Percentiles rank a stretch among this genome's conserved stretches.
Conservation (phyloP, 2,888 invertebrate species). For the Tanypteryx hageni region DNA sequence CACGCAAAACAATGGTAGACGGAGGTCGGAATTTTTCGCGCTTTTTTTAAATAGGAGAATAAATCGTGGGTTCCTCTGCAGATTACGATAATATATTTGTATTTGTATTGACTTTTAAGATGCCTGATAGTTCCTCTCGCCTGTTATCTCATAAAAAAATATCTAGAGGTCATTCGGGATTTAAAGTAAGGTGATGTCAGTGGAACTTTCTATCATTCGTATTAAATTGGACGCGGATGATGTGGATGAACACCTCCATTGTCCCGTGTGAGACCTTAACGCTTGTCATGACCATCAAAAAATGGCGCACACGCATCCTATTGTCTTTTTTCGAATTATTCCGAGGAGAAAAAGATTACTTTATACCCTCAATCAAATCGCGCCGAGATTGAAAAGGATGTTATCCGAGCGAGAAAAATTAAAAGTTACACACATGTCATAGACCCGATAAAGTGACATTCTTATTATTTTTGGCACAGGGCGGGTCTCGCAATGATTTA, state of each 20-base stretch:
- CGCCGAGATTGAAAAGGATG: background rate
- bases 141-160: background rate
- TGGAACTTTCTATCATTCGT: background rate
- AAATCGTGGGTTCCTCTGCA: background rate
- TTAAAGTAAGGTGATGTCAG: constrained; percentile 4
- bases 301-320: background rate
- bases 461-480: too few relatives aligned
- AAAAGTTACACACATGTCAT: background rate
- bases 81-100: background rate
- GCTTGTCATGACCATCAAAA: constrained; percentile 4
- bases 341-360: background rate
- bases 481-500: too few relatives aligned
- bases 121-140: background rate
- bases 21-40: background rate
- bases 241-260: background rate
- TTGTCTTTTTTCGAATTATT: background rate
- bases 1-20: background rate
- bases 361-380: background rate
- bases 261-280: background rate
- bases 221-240: background rate
- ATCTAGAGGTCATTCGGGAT: background rate
- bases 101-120: background rate
- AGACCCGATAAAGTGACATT: background rate
- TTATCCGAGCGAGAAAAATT: background rate
- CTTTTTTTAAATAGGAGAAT: background rate